Evolutionary conservation across 1,140 invertebrate genomes (phyloP).

Genomic region (Drosophila nigrodunni): DNA sequence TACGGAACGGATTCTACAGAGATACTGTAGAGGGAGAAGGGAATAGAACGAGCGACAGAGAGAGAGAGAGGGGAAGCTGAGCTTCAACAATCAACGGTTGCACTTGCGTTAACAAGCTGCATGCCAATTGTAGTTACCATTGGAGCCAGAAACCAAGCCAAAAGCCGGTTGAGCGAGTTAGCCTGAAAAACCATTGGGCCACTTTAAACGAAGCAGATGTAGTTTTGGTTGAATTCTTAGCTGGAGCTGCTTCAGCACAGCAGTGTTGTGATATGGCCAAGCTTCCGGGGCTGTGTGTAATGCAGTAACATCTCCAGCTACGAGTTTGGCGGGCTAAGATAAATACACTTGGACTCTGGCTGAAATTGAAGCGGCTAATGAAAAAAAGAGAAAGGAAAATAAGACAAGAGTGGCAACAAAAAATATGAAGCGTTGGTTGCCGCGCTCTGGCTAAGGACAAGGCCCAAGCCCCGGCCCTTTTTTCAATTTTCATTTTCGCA

Average conservation of each 20-base stretch:
- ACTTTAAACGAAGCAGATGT: constrained; percentile 23
- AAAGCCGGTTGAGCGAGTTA: constrained; percentile 16
- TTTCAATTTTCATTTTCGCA: constrained; percentile 84
- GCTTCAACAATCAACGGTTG: constrained; percentile 26
- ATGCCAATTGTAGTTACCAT: constrained; percentile 21
- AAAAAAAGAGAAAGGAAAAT: constrained; percentile 53
- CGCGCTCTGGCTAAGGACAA: constrained; percentile 16
- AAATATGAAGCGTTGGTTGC: constrained; percentile 65
- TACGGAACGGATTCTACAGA: constrained; percentile 27
- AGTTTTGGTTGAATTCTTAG: background rate
- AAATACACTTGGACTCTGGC: constrained; percentile 73
- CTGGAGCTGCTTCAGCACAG: too few species aligned
- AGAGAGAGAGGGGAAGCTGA: constrained; percentile 5
- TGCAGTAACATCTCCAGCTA: constrained; percentile 66
- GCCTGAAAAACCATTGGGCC: constrained; percentile 19
- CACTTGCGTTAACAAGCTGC: constrained; percentile 39
- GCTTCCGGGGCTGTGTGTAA: constrained; percentile 39
- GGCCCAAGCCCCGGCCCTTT: constrained; percentile 52
- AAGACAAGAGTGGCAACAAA: constrained; percentile 51
- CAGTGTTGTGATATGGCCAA: constrained; percentile 62
- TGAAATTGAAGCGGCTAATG: constrained; percentile 77
- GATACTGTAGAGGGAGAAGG: background rate
- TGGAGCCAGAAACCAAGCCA: constrained; percentile 26
- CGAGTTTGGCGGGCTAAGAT: constrained; percentile 71
- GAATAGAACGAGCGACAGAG: too few species aligned